A percentile compares a stretch with the other conserved stretches of the same genome.
These are phyloP conservation scores for Crenuchus spilurus DNA, from an alignment of 2,797 vertebrate species.

Conservation along the genomic window DNA sequence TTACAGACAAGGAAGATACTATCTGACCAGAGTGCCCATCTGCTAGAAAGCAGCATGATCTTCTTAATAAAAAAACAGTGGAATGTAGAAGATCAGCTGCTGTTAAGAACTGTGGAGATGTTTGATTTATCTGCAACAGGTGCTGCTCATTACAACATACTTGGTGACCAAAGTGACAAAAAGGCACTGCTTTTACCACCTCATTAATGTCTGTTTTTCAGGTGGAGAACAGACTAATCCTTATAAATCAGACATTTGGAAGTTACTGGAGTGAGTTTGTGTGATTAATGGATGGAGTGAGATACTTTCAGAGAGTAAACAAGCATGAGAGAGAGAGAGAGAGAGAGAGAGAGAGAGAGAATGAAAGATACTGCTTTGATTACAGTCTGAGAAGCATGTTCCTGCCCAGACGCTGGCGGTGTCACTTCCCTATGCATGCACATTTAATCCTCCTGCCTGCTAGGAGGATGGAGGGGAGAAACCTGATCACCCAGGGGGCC, in stretches of 20 bases:
- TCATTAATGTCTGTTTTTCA: too few relatives aligned
- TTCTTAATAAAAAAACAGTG: conserved; percentile 36
- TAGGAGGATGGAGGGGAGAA: conserved; percentile 58
- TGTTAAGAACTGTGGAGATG: conserved; percentile 48
- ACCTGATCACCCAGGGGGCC: conserved; percentile 57
- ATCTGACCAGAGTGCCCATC: conserved; percentile 25
- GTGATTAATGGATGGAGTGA: not conserved
- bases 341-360: conserved; percentile 43
- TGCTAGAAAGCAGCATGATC: conserved; percentile 25
- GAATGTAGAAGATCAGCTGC: conserved; percentile 46
- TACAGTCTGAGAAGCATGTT: conserved; percentile 63
- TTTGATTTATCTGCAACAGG: conserved; percentile 56
- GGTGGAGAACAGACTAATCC: too few relatives aligned
- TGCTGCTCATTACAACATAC: conserved; percentile 33
- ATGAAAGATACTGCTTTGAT: conserved; percentile 63
- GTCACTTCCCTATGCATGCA: conserved; percentile 62
- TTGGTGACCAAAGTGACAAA: conserved; percentile 3
- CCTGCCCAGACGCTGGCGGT: conserved; percentile 60
- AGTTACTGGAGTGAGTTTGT: not conserved
- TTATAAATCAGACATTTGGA: not conserved
- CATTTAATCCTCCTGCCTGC: conserved; percentile 62
- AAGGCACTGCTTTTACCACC: not conserved
- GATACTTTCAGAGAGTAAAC: conserved; percentile 16
- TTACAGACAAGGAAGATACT: conserved; percentile 22
- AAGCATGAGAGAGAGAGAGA: conserved; percentile 24